Evolutionary conservation across 1,140 invertebrate species (phyloP).

Genomic region (Euglossa dilemma): DNA sequence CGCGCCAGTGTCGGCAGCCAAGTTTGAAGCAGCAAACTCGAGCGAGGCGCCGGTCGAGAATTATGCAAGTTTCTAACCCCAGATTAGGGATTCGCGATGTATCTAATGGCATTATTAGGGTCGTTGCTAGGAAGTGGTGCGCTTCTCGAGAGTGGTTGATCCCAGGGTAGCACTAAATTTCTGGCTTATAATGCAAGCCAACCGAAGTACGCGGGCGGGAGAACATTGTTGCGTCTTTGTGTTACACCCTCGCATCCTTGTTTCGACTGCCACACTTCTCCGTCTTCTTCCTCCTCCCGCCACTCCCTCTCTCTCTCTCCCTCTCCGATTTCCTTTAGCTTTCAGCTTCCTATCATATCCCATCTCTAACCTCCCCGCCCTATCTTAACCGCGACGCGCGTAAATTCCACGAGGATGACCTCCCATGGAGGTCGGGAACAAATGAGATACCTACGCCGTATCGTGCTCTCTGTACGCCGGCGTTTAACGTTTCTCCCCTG

Average conservation of each 20-base stretch:
- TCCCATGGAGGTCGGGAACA: conserved; percentile 40
- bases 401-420: conserved; percentile 56
- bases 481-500: conserved; percentile 51
- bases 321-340: conserved; percentile 14
- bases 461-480: conserved; percentile 41
- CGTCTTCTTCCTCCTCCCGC: conserved; percentile 2
- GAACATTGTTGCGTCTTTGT: conserved; percentile 55
- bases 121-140: conserved; percentile 74
- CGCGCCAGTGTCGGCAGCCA: conserved; percentile 38
- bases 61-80: conserved; percentile 75
- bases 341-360: neutral
- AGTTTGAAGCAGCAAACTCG: conserved; percentile 53
- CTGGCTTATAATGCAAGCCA: conserved; percentile 73
- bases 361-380: neutral
- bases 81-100: conserved; percentile 78
- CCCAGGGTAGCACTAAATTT: conserved; percentile 78
- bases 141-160: conserved; percentile 75
- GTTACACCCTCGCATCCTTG: conserved; percentile 10
- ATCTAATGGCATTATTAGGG: conserved; percentile 80
- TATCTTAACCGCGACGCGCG: conserved; percentile 27
- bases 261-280: conserved; percentile 3
- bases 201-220: conserved; percentile 70
- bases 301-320: neutral
- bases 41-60: conserved; percentile 50
- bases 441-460: conserved; percentile 51